phyloP scores from a whole-genome alignment of 2,888 invertebrate genomes.

The Pseudococcus longispinus region DNA sequence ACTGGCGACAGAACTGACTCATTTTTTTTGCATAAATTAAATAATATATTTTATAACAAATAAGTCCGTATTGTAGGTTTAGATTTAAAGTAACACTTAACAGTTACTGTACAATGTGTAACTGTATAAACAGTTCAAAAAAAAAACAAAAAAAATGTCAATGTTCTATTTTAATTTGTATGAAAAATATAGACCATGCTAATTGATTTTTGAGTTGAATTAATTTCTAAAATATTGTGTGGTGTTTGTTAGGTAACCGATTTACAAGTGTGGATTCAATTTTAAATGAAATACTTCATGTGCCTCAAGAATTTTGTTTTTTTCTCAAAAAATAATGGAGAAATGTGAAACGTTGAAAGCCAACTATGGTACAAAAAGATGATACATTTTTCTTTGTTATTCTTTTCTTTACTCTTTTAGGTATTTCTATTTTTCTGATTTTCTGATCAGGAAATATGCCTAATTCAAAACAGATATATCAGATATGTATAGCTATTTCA shows the following conservation, averaged over 20 bases:
- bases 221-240: too few relatives aligned
- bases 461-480: too few relatives aligned
- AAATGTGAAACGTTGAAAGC: too few relatives aligned
- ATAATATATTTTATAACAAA: neutral
- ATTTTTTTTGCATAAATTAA: slow-evolving; percentile 11
- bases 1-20: slow-evolving; percentile 24
- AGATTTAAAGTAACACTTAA: neutral
- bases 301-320: too few relatives aligned
- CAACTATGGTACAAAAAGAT: too few relatives aligned
- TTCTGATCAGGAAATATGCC: too few relatives aligned
- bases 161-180: slow-evolving; percentile 3
- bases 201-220: neutral
- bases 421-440: too few relatives aligned
- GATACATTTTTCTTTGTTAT: neutral
- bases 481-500: too few relatives aligned
- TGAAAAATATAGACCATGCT: neutral
- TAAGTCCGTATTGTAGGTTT: neutral
- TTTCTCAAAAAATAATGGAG: too few relatives aligned
- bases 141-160: neutral
- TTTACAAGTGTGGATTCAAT: too few relatives aligned
- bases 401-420: neutral
- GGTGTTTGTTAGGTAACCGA: too few relatives aligned
- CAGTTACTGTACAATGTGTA: neutral
- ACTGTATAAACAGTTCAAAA: neutral
- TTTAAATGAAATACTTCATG: too few relatives aligned